Conservation (phyloP, 2,888 invertebrate species). For the Campoplex nolae region DNA sequence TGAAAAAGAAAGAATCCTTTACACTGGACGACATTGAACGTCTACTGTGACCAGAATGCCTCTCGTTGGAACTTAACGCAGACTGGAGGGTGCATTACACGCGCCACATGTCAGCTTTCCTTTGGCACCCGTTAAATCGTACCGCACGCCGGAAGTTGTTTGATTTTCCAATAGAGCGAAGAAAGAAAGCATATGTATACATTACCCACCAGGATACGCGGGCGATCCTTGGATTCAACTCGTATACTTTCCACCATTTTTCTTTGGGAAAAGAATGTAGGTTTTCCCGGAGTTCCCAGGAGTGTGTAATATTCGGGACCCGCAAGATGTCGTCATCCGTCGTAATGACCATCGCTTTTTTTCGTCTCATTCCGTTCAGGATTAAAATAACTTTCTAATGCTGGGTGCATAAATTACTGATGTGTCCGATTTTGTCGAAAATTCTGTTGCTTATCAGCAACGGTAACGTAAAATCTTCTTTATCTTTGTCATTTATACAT, state of each 20-base stretch:
- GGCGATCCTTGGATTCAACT: neutral
- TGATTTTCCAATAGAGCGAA: constrained; percentile 66
- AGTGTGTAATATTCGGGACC: constrained; percentile 22
- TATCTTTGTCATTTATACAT: neutral
- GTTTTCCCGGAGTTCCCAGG: constrained; percentile 13
- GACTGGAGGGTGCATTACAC: constrained; percentile 42
- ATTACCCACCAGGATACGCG: neutral
- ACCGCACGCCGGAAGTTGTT: constrained; percentile 68
- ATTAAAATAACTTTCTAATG: constrained; percentile 8
- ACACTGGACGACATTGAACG: constrained; percentile 8
- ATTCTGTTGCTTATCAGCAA: constrained; percentile 54
- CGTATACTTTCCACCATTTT: constrained; percentile 42
- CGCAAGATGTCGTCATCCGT: constrained; percentile 14
- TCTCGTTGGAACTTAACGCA: constrained; percentile 28
- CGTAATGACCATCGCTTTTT: constrained; percentile 3
- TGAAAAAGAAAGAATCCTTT: constrained; percentile 53
- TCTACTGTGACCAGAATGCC: constrained; percentile 8
- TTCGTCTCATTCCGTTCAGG: neutral
- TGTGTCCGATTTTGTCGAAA: neutral
- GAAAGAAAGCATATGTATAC: constrained; percentile 14
- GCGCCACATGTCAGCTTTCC: constrained; percentile 48
- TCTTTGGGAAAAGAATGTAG: constrained; percentile 29
- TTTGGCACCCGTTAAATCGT: constrained; percentile 69
- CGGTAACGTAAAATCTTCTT: constrained; percentile 23
- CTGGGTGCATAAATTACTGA: too few relatives aligned